Percentiles rank a stretch among this genome's conserved stretches.
Conservation (phyloP, 2,797 vertebrate genomes). For the Sebastiscus albofasciatus region DNA sequence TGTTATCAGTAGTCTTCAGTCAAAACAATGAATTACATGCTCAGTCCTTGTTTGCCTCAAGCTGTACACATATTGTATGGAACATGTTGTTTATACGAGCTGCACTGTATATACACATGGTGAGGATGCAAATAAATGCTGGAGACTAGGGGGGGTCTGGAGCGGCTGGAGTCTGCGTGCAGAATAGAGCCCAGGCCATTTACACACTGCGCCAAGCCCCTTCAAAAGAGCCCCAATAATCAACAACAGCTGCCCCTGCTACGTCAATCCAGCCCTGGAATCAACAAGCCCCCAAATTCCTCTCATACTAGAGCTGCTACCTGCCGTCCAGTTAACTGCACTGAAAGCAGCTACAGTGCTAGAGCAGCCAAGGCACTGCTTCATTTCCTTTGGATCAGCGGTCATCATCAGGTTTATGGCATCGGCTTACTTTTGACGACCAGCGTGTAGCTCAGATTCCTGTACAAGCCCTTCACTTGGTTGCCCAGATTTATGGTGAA, state of each 20-base stretch:
- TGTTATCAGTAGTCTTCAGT: slow-evolving; percentile 31
- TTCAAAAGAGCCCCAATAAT: slow-evolving; percentile 81
- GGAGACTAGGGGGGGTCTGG: slow-evolving; percentile 41
- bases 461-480: slow-evolving; percentile 74
- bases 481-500: slow-evolving; percentile 87
- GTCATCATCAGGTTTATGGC: slow-evolving; percentile 27
- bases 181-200: slow-evolving; percentile 58
- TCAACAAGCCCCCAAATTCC: slow-evolving; percentile 80
- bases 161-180: slow-evolving; percentile 64
- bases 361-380: slow-evolving; percentile 3
- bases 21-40: slow-evolving; percentile 32
- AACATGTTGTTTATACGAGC: slow-evolving; percentile 61
- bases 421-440: slow-evolving; percentile 83
- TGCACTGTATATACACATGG: slow-evolving; percentile 51
- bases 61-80: slow-evolving; percentile 38
- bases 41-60: slow-evolving; percentile 29
- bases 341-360: slow-evolving; percentile 32
- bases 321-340: slow-evolving; percentile 69
- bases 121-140: slow-evolving; percentile 73
- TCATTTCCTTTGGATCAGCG: slow-evolving; percentile 51
- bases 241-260: slow-evolving; percentile 81
- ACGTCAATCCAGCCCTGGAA: slow-evolving; percentile 76
- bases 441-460: slow-evolving; percentile 87
- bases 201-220: slow-evolving; percentile 69
- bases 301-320: slow-evolving; percentile 78